Evolutionary conservation across 2,113 vertebrate genomes (phyloP).

Genomic region (Hyperoodon ampullatus): DNA sequence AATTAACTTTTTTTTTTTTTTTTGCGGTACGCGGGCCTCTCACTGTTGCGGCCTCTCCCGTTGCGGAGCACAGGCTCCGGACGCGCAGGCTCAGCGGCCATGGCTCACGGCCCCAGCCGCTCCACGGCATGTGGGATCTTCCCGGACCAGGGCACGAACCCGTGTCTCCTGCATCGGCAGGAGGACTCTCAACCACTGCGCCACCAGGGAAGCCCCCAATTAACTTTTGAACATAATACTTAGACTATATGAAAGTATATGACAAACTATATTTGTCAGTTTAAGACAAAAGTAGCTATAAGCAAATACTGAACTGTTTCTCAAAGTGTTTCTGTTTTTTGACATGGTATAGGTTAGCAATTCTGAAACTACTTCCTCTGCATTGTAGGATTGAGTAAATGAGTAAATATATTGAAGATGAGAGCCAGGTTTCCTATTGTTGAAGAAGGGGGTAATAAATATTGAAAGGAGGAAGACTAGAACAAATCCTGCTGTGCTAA

Average conservation of each 20-base stretch:
- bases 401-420: not conserved
- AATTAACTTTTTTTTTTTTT: not conserved
- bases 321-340: not conserved
- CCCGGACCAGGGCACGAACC: too few relatives aligned
- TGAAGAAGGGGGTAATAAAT: not conserved
- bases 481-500: not conserved
- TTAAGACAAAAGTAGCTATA: not conserved
- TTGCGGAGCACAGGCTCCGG: too few relatives aligned
- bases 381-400: not conserved
- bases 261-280: not conserved
- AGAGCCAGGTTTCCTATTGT: not conserved
- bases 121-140: too few relatives aligned
- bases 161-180: too few relatives aligned
- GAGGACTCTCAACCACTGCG: too few relatives aligned
- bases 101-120: too few relatives aligned
- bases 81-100: too few relatives aligned
- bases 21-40: too few relatives aligned
- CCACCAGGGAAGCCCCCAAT: too few relatives aligned
- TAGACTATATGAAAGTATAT: not conserved
- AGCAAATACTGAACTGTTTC: not conserved
- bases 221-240: not conserved
- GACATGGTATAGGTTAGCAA: not conserved
- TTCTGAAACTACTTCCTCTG: not conserved
- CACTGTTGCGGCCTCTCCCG: too few relatives aligned
- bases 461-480: not conserved